These are phyloP conservation scores for Pseudomyrmex sp. DNA, from an alignment of 1,140 invertebrate species.

Conservation along the genomic window DNA sequence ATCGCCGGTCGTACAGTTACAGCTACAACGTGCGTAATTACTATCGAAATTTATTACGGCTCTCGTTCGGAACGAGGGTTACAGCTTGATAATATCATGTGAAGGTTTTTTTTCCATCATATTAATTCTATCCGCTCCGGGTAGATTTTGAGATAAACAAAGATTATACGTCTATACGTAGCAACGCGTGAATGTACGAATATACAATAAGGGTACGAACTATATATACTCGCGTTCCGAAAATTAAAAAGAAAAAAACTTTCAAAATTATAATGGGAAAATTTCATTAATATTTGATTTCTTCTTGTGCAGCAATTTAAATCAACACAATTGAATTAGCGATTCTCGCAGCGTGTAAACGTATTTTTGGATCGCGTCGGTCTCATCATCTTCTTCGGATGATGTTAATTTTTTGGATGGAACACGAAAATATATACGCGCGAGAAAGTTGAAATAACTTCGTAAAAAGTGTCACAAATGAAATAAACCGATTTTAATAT, in stretches of 20 bases:
- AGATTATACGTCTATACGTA: too few relatives aligned
- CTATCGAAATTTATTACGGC: conserved; percentile 50
- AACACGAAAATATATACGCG: too few relatives aligned
- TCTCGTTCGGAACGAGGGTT: conserved; percentile 1
- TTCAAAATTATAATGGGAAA: conserved; percentile 24
- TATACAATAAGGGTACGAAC: not conserved
- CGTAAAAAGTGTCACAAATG: not conserved
- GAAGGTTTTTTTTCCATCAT: not conserved
- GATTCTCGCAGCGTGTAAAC: not conserved
- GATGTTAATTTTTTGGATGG: not conserved
- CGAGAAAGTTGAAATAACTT: not conserved
- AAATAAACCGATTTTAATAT: not conserved
- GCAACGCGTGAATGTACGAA: not conserved
- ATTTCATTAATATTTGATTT: conserved; percentile 44
- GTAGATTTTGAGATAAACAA: conserved; percentile 6
- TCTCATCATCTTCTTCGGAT: not conserved
- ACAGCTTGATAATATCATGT: conserved; percentile 12
- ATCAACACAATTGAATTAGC: conserved; percentile 9
- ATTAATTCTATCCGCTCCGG: not conserved
- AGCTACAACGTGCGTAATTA: conserved; percentile 58
- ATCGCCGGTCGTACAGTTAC: conserved; percentile 42
- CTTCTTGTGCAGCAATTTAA: not conserved
- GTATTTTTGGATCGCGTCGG: conserved; percentile 8
- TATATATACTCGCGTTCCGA: conserved; percentile 12
- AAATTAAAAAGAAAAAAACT: conserved; percentile 32